Percentiles rank a stretch among this genome's conserved stretches.
phyloP scores from a whole-genome alignment of 2,888 invertebrate genomes.

The Oithona nana region DNA sequence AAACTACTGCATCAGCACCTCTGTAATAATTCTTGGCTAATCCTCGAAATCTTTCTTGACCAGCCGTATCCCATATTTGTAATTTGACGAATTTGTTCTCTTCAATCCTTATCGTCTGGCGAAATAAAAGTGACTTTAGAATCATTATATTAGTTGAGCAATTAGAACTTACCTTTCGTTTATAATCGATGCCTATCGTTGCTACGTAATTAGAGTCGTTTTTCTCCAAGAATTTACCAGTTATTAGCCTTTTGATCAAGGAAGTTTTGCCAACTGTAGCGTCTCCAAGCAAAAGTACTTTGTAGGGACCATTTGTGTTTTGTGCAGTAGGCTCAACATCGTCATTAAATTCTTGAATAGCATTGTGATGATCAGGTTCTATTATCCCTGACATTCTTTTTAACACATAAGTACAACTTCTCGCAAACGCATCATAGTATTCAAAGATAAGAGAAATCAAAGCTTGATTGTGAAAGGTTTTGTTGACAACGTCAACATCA shows the following conservation, averaged over 20 bases:
- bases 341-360: too few relatives aligned
- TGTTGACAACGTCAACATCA: too few relatives aligned
- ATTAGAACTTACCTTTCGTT: not conserved
- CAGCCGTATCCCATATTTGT: not conserved
- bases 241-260: not conserved
- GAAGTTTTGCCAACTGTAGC: not conserved
- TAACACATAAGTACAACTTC: too few relatives aligned
- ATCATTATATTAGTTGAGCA: not conserved
- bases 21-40: not conserved
- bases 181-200: not conserved
- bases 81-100: not conserved
- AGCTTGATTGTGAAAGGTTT: too few relatives aligned
- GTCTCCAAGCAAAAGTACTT: not conserved
- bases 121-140: not conserved
- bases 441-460: too few relatives aligned
- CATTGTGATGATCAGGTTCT: too few relatives aligned
- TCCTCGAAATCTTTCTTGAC: not conserved
- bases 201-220: not conserved
- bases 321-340: too few relatives aligned
- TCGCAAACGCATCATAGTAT: too few relatives aligned
- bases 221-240: not conserved
- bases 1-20: not conserved
- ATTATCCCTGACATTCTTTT: too few relatives aligned
- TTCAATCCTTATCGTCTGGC: not conserved
- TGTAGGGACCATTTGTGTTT: not conserved